These are phyloP conservation scores for Dryobates pubescens DNA, from an alignment of 2,797 vertebrate species.

Conservation along the genomic window DNA sequence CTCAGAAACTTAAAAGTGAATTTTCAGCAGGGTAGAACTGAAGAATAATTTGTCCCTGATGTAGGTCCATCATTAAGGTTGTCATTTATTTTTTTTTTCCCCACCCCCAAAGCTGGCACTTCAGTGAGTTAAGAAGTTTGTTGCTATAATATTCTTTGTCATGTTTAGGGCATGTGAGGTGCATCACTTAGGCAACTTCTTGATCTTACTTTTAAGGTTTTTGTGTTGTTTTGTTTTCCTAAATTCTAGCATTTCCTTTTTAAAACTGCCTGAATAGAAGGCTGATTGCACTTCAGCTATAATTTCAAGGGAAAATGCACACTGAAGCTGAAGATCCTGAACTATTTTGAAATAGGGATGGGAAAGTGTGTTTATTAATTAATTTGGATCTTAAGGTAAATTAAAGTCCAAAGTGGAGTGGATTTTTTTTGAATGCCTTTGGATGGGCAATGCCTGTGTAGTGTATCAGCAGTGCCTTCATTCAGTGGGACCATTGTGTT, in stretches of 20 bases:
- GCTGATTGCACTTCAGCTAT: neutral
- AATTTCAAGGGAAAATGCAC: neutral
- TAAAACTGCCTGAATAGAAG: neutral
- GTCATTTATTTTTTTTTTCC: neutral
- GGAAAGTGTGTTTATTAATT: neutral
- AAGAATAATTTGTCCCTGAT: slow-evolving; percentile 30
- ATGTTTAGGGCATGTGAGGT: slow-evolving; percentile 46
- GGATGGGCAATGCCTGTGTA: neutral
- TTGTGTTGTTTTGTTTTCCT: neutral
- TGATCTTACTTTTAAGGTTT: neutral
- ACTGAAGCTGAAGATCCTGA: neutral
- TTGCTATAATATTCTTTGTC: slow-evolving; percentile 55
- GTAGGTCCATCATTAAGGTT: slow-evolving; percentile 1
- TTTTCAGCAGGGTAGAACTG: neutral
- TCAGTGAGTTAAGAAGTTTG: neutral
- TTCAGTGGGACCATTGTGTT: neutral
- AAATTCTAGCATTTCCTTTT: neutral
- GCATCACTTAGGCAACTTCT: neutral
- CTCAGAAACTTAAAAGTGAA: slow-evolving; percentile 51
- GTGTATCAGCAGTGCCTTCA: neutral
- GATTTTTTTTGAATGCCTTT: neutral
- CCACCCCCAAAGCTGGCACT: neutral
- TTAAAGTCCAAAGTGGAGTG: neutral
- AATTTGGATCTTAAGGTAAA: neutral
- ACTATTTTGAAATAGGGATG: neutral